Evolutionary conservation across 1,140 invertebrate genomes (phyloP), one percentile per base, ranked within the genome.

Genomic region (Mamestra configurata): DNA sequence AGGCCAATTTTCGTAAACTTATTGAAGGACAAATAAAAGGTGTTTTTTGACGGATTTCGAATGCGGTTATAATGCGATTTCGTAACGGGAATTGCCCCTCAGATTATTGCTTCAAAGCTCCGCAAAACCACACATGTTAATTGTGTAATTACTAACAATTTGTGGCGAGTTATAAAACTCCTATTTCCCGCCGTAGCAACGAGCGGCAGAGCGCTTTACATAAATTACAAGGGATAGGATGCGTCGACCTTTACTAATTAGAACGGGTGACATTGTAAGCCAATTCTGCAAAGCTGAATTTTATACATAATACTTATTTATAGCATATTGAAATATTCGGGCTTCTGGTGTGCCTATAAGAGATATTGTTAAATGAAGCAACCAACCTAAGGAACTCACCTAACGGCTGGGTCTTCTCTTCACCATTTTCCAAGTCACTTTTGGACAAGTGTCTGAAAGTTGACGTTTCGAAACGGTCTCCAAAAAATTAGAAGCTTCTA

Each of bases 181-280:
- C 51, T 22, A 3, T 57, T 40, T 66, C 35, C 31, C 27, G 22
- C 11, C 15, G 22, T 40, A 31, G 18, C 61, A 66, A 66, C 61
- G 10, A 22, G 3, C 35, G 18, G 10, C n/a, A n/a, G 31, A 35
- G 4, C 27, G 15, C 35, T 64, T 35, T 37, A 4, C n/a, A 64
- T 37, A 64, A 18, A 20, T 37, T 37, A 18, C 3, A 10, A 57
- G 53, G 55, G 55, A 18, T 66, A 20, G 18, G 18, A 40, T 43
- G 18, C 11, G 61, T 66, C 61, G 61, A 66, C 61, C 61, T 66
- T 66, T 66, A 40, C 18, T 15, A 40, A 66, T 66, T 40, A 66
- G 61, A 20, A 4, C 61, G 35, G 35, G 35, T 31, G 55, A 66
- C 61, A 66, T 13, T 66, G 18, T 66, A 22, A 66, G 35, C 61